Base-by-base conservation (phyloP, 2,888 invertebrate genomes). In the Ichneumoninae sp. region DNA sequence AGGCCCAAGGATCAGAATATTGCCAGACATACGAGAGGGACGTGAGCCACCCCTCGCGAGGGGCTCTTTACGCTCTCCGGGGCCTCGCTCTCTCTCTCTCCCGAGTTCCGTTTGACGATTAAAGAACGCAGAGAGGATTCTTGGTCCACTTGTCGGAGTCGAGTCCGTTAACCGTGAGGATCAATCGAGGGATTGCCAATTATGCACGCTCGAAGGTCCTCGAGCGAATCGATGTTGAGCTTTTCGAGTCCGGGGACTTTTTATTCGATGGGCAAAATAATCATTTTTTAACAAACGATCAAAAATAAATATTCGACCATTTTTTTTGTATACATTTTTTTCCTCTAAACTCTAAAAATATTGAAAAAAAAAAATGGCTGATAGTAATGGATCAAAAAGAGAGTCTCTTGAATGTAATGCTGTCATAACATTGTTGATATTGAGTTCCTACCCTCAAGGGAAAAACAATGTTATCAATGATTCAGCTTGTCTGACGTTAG, bases 1-100 rank as follows among this genome's bases (percentile, higher is more conserved):
- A 82, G 82, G 22, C 36, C 69, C 79, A 60, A 50, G 80, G 82
- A 87, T 85, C 82, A 78, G 85, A 87, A 87, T 87, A 83, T 74
- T 69, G 50, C 79, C 66, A 82, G 83, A 87, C 74, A 69, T 69
- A 81, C 77, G 83, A 22, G 76, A 60, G 65, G 47, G 63, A 80
- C 77, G 74, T 69, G 63, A 36, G 78, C 22, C 83, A 30, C 68
- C 26, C 36, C 26, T 19, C 22, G 57, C 22, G 7, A 10, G 10
- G 57, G 26, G 8, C 57, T 57, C 57, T 54, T 54, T 30, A 13
- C 57, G 57, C 30, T 22, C 52, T 36, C 40, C 26, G 57, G 50
- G 78, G 65, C 75, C 74, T 74, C 73, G 57, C 44, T 36, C 65
- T 70, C 16, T 69, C 36, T 52, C 57, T 70, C 19, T n/a, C n/a